Conservation (phyloP, 2,888 invertebrate species). For the Chelonus formosanus region DNA sequence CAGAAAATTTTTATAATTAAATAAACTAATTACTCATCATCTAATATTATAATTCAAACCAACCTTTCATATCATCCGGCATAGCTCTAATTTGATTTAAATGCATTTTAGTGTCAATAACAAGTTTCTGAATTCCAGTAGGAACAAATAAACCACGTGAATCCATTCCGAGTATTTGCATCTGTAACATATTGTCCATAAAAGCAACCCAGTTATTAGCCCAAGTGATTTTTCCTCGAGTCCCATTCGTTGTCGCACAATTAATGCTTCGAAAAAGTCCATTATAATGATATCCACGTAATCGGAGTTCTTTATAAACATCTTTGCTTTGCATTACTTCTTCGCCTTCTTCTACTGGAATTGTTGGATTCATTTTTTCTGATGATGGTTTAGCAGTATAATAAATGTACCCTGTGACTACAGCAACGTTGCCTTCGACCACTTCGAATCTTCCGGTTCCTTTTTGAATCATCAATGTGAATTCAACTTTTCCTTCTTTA, state of each 20-base stretch:
- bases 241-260: constrained; percentile 64
- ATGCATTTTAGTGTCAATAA: constrained; percentile 68
- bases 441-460: constrained; percentile 69
- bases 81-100: constrained; percentile 50
- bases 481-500: constrained; percentile 68
- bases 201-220: constrained; percentile 74
- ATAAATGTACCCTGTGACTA: constrained; percentile 76
- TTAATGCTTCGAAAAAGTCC: constrained; percentile 67
- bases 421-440: constrained; percentile 74
- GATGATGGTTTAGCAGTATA: constrained; percentile 66
- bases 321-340: constrained; percentile 36
- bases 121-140: constrained; percentile 68
- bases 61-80: constrained; percentile 51
- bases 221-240: constrained; percentile 67
- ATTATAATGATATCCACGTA: constrained; percentile 69
- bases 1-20: constrained; percentile 1
- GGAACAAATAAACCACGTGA: constrained; percentile 69
- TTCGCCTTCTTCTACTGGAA: constrained; percentile 34
- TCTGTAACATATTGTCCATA: constrained; percentile 76
- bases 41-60: neutral
- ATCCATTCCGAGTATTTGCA: constrained; percentile 66
- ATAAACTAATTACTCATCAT: too few relatives aligned
- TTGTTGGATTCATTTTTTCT: constrained; percentile 50
- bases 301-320: constrained; percentile 61
- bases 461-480: constrained; percentile 70